Base-by-base conservation (phyloP, 2,113 vertebrate genomes). In the Amphilophus citrinellus region DNA sequence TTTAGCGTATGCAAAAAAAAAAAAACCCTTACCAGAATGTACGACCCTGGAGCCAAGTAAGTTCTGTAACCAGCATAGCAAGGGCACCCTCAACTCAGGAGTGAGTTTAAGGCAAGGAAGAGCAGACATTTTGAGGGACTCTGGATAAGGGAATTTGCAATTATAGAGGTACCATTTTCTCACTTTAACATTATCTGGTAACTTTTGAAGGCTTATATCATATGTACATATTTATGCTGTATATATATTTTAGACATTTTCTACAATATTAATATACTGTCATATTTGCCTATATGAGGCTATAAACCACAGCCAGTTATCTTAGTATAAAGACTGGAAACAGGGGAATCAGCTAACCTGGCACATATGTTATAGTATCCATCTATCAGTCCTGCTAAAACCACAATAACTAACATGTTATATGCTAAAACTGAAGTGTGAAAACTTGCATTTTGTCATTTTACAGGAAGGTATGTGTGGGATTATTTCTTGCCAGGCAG, bases 1-100 rank as follows among this genome's bases (percentile, higher is more conserved):
- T 90, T 91, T 83, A 82, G 87, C 61, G 91, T 91, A 90, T 92
- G 91, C 91, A 92, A 90, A 93, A 2, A 9, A 37, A 37, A 39
- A 39, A 39, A 89, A 77, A 24, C 22, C 61, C 17, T 32, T 60
- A 85, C 79, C 71, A 88, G 80, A 89, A 80, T 89, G 71, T 83
- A 47, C 84, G 58, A 87, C 85, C 91, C 86, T 76, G 80, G 39
- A 91, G 86, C 83, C 75, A 84, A 84, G 61, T 82, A 84, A 83
- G 91, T 88, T 91, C 83, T 84, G 60, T 85, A 89, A 90, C 89
- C 58, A 89, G 86, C 86, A 85, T 57, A 61, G 85, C 87, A 83
- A 91, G 81, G 79, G 84, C 86, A 92, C 61, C 79, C 68, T 86
- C 73, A 89, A 87, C 66, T 85, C 80, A 59, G 86, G 68, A 82